A percentile compares a stretch with the other conserved stretches of the same genome.
phyloP scores from a whole-genome alignment of 2,888 invertebrate genomes.

The Apamea epomidion region DNA sequence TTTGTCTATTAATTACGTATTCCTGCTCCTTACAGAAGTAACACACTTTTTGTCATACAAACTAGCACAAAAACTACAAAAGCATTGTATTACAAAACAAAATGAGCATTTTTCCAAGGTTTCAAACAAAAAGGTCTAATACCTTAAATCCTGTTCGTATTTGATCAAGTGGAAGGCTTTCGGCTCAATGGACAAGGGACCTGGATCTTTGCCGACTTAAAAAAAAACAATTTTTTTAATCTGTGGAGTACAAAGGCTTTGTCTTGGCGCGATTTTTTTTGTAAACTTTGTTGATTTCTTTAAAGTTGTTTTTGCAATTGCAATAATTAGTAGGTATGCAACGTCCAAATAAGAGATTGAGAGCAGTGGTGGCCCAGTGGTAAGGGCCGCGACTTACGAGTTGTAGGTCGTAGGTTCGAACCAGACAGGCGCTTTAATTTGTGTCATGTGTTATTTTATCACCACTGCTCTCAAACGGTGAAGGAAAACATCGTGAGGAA shows the following conservation, averaged over 20 bases:
- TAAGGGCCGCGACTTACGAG: no score
- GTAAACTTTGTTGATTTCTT: background rate
- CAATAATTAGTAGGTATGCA: background rate
- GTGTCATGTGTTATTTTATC: no score
- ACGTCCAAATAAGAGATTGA: background rate
- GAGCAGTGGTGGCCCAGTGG: no score
- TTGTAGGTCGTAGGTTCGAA: no score
- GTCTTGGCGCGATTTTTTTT: conserved; percentile 55
- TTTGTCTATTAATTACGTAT: background rate
- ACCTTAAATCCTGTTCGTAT: conserved; percentile 74
- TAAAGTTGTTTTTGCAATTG: background rate
- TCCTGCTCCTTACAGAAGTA: background rate
- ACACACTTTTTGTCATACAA: background rate
- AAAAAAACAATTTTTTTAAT: conserved; percentile 61
- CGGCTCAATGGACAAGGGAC: conserved; percentile 71
- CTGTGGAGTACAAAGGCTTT: conserved; percentile 63
- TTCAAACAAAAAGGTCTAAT: conserved; percentile 71
- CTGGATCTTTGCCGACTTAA: conserved; percentile 64
- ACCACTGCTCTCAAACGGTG: no score
- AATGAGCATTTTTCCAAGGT: conserved; percentile 54
- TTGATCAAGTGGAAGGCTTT: conserved; percentile 77
- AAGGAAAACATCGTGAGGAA: no score
- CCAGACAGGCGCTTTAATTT: no score
- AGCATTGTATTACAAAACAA: conserved; percentile 64
- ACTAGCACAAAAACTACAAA: conserved; percentile 37